phyloP scores from a whole-genome alignment of 2,113 vertebrate species.

The Podarcis cretensis region DNA sequence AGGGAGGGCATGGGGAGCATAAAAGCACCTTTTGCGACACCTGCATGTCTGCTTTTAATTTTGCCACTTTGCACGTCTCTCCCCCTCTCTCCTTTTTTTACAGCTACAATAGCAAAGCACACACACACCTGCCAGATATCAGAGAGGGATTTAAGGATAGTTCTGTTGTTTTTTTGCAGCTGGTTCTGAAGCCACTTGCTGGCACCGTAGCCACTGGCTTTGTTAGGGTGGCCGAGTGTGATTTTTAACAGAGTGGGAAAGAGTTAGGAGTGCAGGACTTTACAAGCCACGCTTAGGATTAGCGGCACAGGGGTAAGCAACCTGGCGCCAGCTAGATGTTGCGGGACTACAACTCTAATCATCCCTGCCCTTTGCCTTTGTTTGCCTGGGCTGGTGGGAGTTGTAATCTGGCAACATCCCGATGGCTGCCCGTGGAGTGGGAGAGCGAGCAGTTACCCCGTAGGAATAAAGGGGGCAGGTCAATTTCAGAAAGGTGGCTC shows the following conservation, averaged over 20 bases:
- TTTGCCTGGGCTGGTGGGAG: too few relatives aligned
- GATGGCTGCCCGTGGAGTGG: not conserved
- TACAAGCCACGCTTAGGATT: too few relatives aligned
- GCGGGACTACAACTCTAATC: too few relatives aligned
- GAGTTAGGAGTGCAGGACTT: too few relatives aligned
- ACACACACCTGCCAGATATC: not conserved
- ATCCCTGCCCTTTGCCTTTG: too few relatives aligned
- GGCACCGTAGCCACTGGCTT: too few relatives aligned
- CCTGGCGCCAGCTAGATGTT: too few relatives aligned
- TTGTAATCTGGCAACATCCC: too few relatives aligned
- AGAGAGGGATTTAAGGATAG: not conserved
- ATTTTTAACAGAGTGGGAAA: too few relatives aligned
- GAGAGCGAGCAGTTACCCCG: rapidly evolving
- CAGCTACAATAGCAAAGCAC: not conserved
- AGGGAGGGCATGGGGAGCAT: not conserved
- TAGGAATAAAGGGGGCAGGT: rapidly evolving
- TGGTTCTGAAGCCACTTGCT: not conserved
- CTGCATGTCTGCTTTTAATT: not conserved
- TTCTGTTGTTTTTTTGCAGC: not conserved
- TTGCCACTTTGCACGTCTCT: not conserved
- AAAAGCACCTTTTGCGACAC: not conserved
- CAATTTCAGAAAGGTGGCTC: conserved; percentile 38
- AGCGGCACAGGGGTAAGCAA: too few relatives aligned
- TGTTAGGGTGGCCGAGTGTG: too few relatives aligned
- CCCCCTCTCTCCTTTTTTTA: not conserved